Evolutionary conservation across 2,113 vertebrate species (phyloP), one percentile per base, ranked within the genome.

Genomic region (Callospermophilus lateralis): DNA sequence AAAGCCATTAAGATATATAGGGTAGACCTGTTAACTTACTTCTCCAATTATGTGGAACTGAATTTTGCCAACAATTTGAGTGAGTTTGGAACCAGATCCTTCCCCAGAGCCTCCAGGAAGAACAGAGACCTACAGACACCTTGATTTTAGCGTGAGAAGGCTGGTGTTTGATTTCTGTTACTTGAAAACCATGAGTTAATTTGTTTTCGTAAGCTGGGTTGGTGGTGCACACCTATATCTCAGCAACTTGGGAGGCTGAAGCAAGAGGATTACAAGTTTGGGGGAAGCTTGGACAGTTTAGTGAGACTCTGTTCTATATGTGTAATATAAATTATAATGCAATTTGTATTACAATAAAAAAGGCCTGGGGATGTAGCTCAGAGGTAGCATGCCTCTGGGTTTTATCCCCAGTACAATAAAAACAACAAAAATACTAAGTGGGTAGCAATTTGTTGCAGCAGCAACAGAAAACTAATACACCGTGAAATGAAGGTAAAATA

Each of bases 401-500:
- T 63, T 10, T 11, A 63, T 63, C 61, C 24, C 61, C 61, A 28
- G 8, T 28, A 63, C 61, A 63, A 63, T 28, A 26, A 63, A 63
- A 63, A 26, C 24, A 63, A 28, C 26, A 63, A 78, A 95, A 4
- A 65, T 92, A 26, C 58, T 80, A 79, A 84, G 39, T 68, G 80
- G 58, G 58, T 79, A 53, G 58, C 94, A 80, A 85, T 53, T 72
- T 89, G 34, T 85, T 81, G 76, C 2, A 89, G 76, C n/a, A 77
- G 73, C 58, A 65, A 63, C 55, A 48, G 26, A 92, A 86, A 93
- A 58, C 32, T 63, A 80, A 86, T 67, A 78, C 8, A 67, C 32
- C 34, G 28, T 90, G 89, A 92, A 95, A 94, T 97, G 45, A 81
- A 94, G 30, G 32, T 67, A 32, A 93, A 92, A 67, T n/a, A 10